Evolutionary conservation across 2,797 vertebrate species (phyloP).

Genomic region (Garrulus glandarius): DNA sequence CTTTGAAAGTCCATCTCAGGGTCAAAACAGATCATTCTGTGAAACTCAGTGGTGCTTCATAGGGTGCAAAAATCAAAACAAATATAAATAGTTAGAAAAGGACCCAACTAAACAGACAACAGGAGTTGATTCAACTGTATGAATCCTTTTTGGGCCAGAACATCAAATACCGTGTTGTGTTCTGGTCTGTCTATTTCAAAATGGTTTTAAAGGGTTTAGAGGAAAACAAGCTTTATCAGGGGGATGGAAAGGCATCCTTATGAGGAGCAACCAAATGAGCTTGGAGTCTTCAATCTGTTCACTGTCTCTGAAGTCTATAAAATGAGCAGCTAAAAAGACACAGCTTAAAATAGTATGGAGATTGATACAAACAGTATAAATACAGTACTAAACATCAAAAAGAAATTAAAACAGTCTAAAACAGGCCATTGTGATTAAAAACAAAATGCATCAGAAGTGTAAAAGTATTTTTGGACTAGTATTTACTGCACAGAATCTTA

Average conservation of each 20-base stretch:
- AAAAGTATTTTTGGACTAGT: not conserved
- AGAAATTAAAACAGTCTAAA: not conserved
- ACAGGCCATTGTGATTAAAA: not conserved
- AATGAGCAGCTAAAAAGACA: not conserved
- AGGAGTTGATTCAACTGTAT: not conserved
- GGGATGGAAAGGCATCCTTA: not conserved
- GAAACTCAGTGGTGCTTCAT: not conserved
- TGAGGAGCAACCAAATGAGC: not conserved
- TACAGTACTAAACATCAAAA: not conserved
- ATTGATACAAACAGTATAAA: not conserved
- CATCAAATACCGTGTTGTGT: not conserved
- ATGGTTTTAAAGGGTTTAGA: not conserved
- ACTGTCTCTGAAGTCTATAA: not conserved
- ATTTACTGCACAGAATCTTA: not conserved
- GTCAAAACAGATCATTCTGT: not conserved
- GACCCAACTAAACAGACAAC: not conserved
- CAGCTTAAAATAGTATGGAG: not conserved
- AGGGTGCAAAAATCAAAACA: not conserved
- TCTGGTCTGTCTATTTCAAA: not conserved
- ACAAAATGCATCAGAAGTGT: not conserved
- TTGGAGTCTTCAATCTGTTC: not conserved
- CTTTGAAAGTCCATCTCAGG: not conserved
- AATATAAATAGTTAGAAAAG: not conserved
- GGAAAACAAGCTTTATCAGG: not conserved
- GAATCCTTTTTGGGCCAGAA: not conserved